These are phyloP conservation scores for Heliconius congener DNA, from an alignment of 1,140 invertebrate species.

Conservation along the genomic window DNA sequence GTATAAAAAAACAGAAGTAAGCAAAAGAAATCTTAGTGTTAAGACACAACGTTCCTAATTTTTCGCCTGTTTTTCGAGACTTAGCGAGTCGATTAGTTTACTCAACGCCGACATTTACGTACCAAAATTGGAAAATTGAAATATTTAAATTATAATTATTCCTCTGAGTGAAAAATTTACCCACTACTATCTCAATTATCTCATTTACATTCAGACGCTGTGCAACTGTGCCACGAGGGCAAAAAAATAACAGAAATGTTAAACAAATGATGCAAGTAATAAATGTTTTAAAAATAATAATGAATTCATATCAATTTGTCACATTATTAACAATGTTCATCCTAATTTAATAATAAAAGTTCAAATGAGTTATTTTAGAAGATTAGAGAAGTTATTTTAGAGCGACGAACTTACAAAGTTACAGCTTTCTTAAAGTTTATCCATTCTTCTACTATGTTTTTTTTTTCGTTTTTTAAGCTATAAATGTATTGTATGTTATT, in stretches of 20 bases:
- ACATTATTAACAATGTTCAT: conserved; percentile 17
- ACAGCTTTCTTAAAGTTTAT: conserved; percentile 16
- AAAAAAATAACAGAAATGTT: no score
- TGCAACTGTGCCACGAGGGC: no score
- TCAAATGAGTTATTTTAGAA: conserved; percentile 10
- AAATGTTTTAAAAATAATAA: background rate
- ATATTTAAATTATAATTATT: no score
- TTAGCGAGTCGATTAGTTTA: no score
- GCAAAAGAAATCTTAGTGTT: no score
- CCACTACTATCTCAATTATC: background rate
- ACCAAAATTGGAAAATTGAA: no score
- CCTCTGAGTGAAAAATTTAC: background rate
- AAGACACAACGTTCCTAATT: no score
- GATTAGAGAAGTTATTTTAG: conserved; percentile 7
- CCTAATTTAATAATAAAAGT: conserved; percentile 22
- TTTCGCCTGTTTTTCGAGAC: no score
- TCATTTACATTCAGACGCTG: no score
- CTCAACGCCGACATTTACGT: no score
- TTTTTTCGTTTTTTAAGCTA: background rate
- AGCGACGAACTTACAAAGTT: conserved; percentile 11
- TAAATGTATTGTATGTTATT: background rate
- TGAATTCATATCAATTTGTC: conserved; percentile 24
- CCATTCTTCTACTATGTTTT: background rate
- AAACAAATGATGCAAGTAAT: no score
- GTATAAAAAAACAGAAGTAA: no score